Evolutionary conservation across 1,140 invertebrate species (phyloP).

Genomic region (Bombus haemorrhoidalis): DNA sequence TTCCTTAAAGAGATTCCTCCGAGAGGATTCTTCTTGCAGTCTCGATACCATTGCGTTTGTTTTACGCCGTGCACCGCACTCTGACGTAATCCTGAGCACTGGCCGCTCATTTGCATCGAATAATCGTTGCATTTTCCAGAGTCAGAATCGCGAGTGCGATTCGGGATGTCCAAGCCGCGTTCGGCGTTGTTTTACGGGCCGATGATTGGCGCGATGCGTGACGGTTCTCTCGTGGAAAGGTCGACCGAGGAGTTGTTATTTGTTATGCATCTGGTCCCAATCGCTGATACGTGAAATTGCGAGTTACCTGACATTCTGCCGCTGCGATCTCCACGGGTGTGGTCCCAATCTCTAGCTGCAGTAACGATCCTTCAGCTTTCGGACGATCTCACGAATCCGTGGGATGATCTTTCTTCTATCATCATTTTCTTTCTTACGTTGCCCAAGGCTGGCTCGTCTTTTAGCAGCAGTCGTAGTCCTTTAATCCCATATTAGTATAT

Average conservation of each 20-base stretch:
- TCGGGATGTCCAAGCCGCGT: slow-evolving; percentile 58
- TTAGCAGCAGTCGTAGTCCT: no score
- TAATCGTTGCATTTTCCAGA: slow-evolving; percentile 68
- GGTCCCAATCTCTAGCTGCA: background rate
- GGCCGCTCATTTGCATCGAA: slow-evolving; percentile 70
- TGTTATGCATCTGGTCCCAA: slow-evolving; percentile 26
- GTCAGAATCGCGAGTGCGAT: slow-evolving; percentile 33
- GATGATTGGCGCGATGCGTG: slow-evolving; percentile 56
- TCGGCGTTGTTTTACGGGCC: slow-evolving; percentile 21
- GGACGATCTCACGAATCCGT: background rate
- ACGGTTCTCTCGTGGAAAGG: slow-evolving; percentile 53
- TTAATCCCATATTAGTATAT: no score
- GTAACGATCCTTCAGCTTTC: background rate
- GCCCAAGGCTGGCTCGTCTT: no score
- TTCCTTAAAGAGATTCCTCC: background rate
- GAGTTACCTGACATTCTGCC: slow-evolving; percentile 32
- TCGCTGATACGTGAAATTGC: slow-evolving; percentile 41
- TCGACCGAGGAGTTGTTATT: slow-evolving; percentile 42
- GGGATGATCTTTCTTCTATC: background rate
- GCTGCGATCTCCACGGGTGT: slow-evolving; percentile 27
- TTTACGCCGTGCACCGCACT: slow-evolving; percentile 11
- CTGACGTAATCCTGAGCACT: slow-evolving; percentile 58
- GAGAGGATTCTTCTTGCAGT: background rate
- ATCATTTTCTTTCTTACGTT: background rate
- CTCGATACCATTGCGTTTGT: background rate